Base-by-base conservation (phyloP, 1,140 invertebrate species). In the Platyscapa corneri region DNA sequence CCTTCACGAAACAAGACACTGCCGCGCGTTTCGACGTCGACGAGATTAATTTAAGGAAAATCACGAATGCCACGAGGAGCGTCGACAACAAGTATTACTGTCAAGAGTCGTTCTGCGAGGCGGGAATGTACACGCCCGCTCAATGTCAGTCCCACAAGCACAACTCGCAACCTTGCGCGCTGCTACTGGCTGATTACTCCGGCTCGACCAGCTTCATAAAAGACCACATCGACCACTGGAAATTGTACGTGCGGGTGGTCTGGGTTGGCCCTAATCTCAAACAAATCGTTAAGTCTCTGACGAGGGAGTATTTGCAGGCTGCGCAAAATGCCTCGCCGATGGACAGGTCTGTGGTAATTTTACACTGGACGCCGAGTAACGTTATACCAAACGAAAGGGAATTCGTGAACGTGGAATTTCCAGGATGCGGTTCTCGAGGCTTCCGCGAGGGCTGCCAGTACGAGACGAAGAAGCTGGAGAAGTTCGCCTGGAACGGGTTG, bases 331-430 rank as follows among this genome's bases (percentile, higher is more conserved):
- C 80, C 79, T 85, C 81, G n/a, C 30, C 77, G 18, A n/a, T 72
- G 88, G 85, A 88, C 87, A 92, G 93, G 49, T 95, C 94, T 32
- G 89, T 96, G 64, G 89, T 97, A 6, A 94, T 97, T 72, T 93
- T 97, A 70, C 94, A 95, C 87, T 96, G 95, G 94, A 94, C 94
- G 3, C 96, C 96, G 0, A 96, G 95, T 79, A 92, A 93, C n/a
- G 88, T 97, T 49, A 92, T 95, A 60, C 88, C 95, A 92, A 92
- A 94, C 89, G 89, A 93, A 82, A 89, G 91, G 7, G 88, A 94
- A 64, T 95, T 94, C 86, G 88, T 90, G 1, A 90, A 89, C 39
- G 93, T 96, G 3, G 90, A 90, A 8, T 94, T 96, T 89, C 95
- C 95, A 18, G 91, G 93, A 74, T 96, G 95, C 87, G 93, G 95